Evolutionary conservation across 1,140 invertebrate species (phyloP), one percentile per base, ranked within the genome.

Genomic region (Apis cerana): DNA sequence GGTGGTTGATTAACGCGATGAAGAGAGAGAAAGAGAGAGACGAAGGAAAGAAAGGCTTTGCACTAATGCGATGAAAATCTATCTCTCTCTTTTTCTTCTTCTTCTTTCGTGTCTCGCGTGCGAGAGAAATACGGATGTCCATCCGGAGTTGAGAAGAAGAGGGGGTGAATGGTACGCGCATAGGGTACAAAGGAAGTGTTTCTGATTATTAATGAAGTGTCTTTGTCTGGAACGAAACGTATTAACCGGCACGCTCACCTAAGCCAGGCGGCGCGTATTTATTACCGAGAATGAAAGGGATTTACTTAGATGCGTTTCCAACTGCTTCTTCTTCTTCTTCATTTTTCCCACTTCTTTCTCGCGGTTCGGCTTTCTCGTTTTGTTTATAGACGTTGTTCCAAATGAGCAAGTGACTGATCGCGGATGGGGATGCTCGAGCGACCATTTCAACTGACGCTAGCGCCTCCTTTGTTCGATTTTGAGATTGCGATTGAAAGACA

Each of bases 201-300:
- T 91, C 89, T 75, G 89, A 85, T 91, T 91, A 91, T 91, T 91
- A 91, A 91, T 91, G 90, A 91, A 91, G 88, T 90, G 89, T 91
- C 89, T 91, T 90, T 90, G 89, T 91, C 85, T 83, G 85, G 85
- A 88, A 88, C 83, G 89, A 90, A 91, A 88, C 71, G 83, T 81
- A 91, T 91, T 91, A 91, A 91, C 86, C 80, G 88, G 65, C 27
- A 33, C 58, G 80, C 67, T 81, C 84, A 62, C 23, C 69, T 79
- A 70, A 56, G 71, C 23, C 58, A 56, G 52, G 21, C 82, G 48
- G 21, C 50, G 69, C 56, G 78, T 90, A 90, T 90, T 90, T 90
- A 91, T 90, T 90, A 91, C 85, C 83, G 50, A 54, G 43, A 80
- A 85, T 80, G 80, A 85, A 80, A 82, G 27, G 71, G 80, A 82